Evolutionary conservation across 2,888 invertebrate genomes (phyloP), one percentile per base, ranked within the genome.

Genomic region (Erannis defoliaria): DNA sequence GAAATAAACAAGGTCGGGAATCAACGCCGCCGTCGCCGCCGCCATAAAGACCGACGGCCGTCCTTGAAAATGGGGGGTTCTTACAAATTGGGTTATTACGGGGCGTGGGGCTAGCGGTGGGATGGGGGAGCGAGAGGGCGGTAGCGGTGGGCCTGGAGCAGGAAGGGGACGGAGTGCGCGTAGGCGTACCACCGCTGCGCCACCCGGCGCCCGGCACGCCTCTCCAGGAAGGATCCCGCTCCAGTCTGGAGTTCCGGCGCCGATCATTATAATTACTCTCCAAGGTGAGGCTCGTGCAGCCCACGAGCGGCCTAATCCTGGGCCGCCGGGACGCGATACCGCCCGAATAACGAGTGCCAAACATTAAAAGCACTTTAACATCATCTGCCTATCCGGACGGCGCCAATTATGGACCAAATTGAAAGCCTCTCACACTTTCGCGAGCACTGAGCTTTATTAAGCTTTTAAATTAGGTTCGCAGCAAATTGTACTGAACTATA

Each of bases 11-110:
- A 93, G 92, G 92, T 92, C 91, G 92, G 86, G 90, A 92, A 90
- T 93, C 92, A 91, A 90, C 92, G 90, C 88, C 89, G 91, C 85
- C 87, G 88, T 87, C 91, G 91, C 86, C 91, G 89, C 90, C 89
- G 90, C 92, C 90, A 88, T 92, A 90, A 89, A 92, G 93, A 91
- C 90, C 93, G 92, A 89, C 92, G 92, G 89, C 91, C 93, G 93
- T 92, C 93, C 93, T 93, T 93, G 93, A 92, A 90, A 92, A 88
- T 80, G 86, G 90, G 90, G 93, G 91, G 92, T 88, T 91, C 92
- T 90, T 91, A 93, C 93, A 93, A 93, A 93, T 93, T 93, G 93
- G 93, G 93, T 93, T 93, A 93, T 93, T 93, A 92, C 88, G 80
- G 84, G 89, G 88, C 80, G 84, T 83, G 85, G 88, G 87, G 85